Base-by-base conservation (phyloP, 2,888 invertebrate species). In the Andrena chrysosceles region DNA sequence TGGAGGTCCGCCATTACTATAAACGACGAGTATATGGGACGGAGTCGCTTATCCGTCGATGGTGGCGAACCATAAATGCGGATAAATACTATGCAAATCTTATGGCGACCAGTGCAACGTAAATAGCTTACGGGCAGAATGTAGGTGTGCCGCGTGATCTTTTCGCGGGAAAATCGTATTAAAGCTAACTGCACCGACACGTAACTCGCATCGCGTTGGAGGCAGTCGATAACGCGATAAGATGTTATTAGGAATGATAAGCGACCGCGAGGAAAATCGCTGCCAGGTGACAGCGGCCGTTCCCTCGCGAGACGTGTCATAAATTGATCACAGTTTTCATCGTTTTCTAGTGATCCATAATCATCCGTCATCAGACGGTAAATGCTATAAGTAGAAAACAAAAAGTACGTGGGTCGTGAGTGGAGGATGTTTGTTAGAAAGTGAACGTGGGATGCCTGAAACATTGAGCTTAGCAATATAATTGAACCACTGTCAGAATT, bases 161-260 rank as follows among this genome's bases (percentile, higher is more conserved):
- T 56, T 72, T 78, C 31, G 10, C 13, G 29, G 7, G 70, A 31
- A 78, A 59, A 71, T 54, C 16, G 26, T 63, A 63, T 35, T 60
- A 54, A 76, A 76, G 16, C 63, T 20, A 49, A 68, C 42, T 35
- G 56, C 35, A 13, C 23, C 23, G 56, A 56, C 56, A 3, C 31
- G 52, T 13, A 16, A 56, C 23, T 26, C n/a, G 13, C 16, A 26
- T 48, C 23, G 5, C 48, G 20, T 54, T 4, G 10, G 10, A 1
- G 42, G 26, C 10, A 42, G 2, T 8, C 23, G 74, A 87, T 88
- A 90, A 89, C 77, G 80, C 77, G 87, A 89, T 89, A 89, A 91
- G 83, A 85, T 87, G 87, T 90, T 89, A 89, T 91, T 90, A 90
- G 79, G 86, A 89, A 84, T 87, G 89, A 89, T 89, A 87, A 89